A percentile compares a stretch with the other conserved stretches of the same genome.
Conservation (phyloP, 64 coral and sea anemone genomes). For the Porites lutea region DNA sequence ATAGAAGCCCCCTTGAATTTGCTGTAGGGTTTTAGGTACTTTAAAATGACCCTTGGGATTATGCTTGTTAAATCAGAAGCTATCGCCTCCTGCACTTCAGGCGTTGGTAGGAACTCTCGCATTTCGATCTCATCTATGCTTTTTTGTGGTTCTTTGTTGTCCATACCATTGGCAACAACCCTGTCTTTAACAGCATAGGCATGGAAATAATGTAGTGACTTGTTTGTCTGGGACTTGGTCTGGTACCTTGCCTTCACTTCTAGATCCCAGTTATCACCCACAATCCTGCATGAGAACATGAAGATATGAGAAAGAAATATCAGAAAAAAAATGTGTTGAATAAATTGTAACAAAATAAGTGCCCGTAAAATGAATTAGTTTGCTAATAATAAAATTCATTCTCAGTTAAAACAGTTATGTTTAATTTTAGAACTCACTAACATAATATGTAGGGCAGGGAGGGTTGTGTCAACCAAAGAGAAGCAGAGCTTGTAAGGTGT, state of each 20-base stretch:
- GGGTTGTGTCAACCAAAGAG: conserved; percentile 11
- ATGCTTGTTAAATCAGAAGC: conserved; percentile 24
- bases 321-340: no score
- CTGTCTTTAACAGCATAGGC: conserved; percentile 54
- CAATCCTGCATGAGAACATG: no score
- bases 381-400: conserved; percentile 14
- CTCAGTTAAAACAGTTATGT: conserved; percentile 8
- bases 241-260: conserved; percentile 14
- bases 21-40: conserved; percentile 40
- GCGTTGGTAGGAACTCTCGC: conserved; percentile 53
- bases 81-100: conserved; percentile 48
- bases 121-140: conserved; percentile 38
- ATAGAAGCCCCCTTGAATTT: conserved; percentile 4
- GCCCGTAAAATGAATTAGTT: conserved; percentile 13
- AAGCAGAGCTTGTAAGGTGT: conserved; percentile 8
- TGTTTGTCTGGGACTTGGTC: conserved; percentile 4
- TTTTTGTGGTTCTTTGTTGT: conserved; percentile 42
- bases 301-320: no score
- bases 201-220: conserved; percentile 64
- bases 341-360: background rate
- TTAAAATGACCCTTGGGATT: conserved; percentile 37
- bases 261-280: conserved; percentile 42
- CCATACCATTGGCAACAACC: conserved; percentile 11
- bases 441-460: conserved; percentile 11
- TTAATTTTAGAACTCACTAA: conserved; percentile 6